Percentiles rank a stretch among this genome's conserved stretches.
Evolutionary conservation across 1,140 invertebrate genomes (phyloP).

Genomic region (Zaprionus ghesquierei): DNA sequence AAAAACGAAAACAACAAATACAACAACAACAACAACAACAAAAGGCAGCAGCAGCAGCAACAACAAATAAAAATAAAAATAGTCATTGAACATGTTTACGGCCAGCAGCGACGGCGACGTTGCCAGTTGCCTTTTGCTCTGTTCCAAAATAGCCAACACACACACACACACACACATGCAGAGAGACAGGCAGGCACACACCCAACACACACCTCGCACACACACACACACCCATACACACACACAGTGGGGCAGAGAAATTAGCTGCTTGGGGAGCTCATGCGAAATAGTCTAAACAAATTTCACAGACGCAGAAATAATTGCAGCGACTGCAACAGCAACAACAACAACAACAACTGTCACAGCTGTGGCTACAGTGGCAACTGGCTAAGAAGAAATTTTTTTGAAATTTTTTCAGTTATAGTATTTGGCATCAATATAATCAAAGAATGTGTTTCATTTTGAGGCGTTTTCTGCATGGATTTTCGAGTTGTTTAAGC

Average conservation of each 20-base stretch:
- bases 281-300: slow-evolving; percentile 2
- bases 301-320: not conserved
- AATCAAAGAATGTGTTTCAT: not conserved
- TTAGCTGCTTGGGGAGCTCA: not conserved
- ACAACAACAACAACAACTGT: not conserved
- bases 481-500: too few species aligned
- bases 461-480: not conserved
- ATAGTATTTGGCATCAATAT: not conserved
- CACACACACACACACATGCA: slow-evolving; percentile 2
- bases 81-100: slow-evolving; percentile 78
- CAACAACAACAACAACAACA: slow-evolving; percentile 34
- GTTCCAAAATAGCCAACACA: slow-evolving; percentile 60
- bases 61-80: slow-evolving; percentile 63
- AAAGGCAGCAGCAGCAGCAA: slow-evolving; percentile 48
- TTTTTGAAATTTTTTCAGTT: not conserved
- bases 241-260: not conserved
- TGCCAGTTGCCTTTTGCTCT: slow-evolving; percentile 35
- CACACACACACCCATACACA: slow-evolving; percentile 11
- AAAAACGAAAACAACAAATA: slow-evolving; percentile 50
- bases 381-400: not conserved
- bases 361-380: not conserved
- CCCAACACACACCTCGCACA: not conserved
- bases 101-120: slow-evolving; percentile 26
- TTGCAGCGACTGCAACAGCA: not conserved
- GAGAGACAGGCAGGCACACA: not conserved